phyloP scores from a whole-genome alignment of 2,113 vertebrate species.

The Mungos mungo region DNA sequence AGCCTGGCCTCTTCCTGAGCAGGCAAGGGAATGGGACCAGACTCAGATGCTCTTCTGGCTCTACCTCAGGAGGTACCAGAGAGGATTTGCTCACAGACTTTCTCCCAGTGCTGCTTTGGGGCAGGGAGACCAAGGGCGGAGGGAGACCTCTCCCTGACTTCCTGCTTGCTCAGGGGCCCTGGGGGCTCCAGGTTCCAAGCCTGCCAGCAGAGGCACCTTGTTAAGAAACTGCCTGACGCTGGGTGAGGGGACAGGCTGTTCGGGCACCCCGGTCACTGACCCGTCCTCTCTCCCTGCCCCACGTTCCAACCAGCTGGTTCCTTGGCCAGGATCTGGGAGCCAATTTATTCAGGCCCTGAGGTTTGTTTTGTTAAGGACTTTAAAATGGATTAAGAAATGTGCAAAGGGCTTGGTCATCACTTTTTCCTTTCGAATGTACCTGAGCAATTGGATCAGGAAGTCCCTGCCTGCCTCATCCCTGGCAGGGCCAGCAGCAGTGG shows the following conservation, averaged over 20 bases:
- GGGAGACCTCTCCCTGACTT: neutral
- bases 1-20: neutral
- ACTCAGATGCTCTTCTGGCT: neutral
- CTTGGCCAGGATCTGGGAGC: neutral
- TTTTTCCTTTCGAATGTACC: neutral
- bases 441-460: neutral
- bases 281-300: neutral
- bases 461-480: neutral
- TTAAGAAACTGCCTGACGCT: neutral
- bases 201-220: neutral
- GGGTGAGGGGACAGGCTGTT: neutral
- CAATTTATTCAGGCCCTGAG: conserved; percentile 21
- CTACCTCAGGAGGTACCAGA: neutral
- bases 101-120: neutral
- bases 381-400: neutral
- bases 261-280: neutral
- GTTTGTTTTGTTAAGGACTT: conserved; percentile 42
- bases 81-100: neutral
- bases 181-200: neutral
- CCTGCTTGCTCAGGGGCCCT: neutral
- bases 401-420: neutral
- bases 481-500: neutral
- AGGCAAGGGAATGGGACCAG: neutral
- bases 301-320: neutral
- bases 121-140: too few species aligned